phyloP scores from a whole-genome alignment of 1,140 invertebrate genomes.

The Scylla paramamosain region DNA sequence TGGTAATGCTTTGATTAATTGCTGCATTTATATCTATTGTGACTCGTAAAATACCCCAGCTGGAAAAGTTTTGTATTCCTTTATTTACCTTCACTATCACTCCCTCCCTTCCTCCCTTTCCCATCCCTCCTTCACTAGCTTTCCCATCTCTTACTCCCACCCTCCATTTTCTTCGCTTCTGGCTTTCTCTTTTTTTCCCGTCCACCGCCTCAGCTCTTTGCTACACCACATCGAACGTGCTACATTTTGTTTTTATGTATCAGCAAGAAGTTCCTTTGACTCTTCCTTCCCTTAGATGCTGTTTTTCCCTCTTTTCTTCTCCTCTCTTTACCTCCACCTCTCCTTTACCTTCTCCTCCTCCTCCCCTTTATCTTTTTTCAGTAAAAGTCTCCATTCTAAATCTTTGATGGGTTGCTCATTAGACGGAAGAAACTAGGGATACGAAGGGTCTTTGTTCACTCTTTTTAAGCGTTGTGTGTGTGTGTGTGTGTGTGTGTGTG shows the following conservation, averaged over 20 bases:
- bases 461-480: neutral
- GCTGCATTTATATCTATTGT: too few species aligned
- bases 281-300: neutral
- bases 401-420: neutral
- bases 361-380: neutral
- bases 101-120: neutral
- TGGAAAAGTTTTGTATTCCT: too few species aligned
- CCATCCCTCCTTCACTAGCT: neutral
- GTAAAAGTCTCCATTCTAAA: neutral
- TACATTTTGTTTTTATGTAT: neutral
- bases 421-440: neutral
- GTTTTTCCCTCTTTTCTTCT: neutral
- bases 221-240: neutral
- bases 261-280: too few species aligned
- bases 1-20: too few species aligned
- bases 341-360: neutral
- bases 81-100: too few species aligned
- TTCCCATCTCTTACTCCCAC: neutral
- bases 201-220: too few species aligned
- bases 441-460: neutral
- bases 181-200: neutral
- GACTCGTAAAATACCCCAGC: too few species aligned
- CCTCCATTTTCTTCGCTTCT: neutral
- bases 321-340: neutral
- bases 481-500: neutral